phyloP scores from a whole-genome alignment of 2,797 vertebrate genomes.

The Pseudotriccus pelzelni region DNA sequence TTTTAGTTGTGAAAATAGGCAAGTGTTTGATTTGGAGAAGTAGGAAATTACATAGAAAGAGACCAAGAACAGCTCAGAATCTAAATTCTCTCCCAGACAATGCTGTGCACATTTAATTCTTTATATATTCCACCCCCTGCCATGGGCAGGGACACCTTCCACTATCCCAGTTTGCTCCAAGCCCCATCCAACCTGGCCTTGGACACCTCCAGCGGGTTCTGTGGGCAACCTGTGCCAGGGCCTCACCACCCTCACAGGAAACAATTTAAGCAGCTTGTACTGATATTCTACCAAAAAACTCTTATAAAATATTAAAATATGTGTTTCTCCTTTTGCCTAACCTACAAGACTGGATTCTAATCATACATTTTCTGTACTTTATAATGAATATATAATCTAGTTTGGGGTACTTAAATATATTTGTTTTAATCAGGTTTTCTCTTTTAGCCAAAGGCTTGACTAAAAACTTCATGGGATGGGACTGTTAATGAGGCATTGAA shows the following conservation, averaged over 20 bases:
- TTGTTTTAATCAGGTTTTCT: not conserved
- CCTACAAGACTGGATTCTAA: not conserved
- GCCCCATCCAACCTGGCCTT: not conserved
- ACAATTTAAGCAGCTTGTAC: not conserved
- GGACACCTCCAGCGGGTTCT: rapidly evolving
- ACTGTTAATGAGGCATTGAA: not conserved
- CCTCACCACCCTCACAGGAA: rapidly evolving
- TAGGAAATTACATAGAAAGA: not conserved
- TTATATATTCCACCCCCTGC: not conserved
- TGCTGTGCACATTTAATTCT: not conserved
- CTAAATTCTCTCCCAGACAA: not conserved
- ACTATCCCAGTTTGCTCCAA: rapidly evolving
- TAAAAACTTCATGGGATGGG: not conserved
- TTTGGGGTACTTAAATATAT: not conserved
- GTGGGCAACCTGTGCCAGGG: not conserved
- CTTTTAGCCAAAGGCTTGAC: not conserved
- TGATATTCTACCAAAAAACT: not conserved
- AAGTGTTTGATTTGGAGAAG: not conserved
- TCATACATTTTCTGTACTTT: not conserved
- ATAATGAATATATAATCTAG: not conserved
- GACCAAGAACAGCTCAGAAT: not conserved
- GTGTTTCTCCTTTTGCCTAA: not conserved
- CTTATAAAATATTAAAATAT: not conserved
- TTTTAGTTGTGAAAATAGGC: not conserved
- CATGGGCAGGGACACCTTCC: rapidly evolving